Evolutionary conservation across 2,113 vertebrate species (phyloP).

Genomic region (Orientallactaga bullata): DNA sequence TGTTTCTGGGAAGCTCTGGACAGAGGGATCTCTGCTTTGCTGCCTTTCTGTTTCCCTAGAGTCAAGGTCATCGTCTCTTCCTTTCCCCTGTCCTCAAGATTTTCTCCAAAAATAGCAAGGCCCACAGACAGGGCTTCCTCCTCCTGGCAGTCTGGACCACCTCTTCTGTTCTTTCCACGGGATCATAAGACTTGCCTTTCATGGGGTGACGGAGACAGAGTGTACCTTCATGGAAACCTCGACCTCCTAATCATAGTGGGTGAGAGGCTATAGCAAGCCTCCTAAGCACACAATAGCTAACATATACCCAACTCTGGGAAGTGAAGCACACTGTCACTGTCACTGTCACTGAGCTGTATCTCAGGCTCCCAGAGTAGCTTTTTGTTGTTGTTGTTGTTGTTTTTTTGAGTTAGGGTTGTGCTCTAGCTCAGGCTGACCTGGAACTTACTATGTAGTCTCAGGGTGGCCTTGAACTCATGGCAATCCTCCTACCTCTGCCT

Average conservation of each 20-base stretch:
- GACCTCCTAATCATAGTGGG: too few species aligned
- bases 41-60: neutral
- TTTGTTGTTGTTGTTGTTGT: too few species aligned
- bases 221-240: neutral
- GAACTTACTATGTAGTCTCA: too few species aligned
- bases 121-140: neutral
- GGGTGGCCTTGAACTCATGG: too few species aligned
- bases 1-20: neutral
- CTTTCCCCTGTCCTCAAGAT: neutral
- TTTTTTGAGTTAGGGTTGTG: too few species aligned
- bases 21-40: neutral
- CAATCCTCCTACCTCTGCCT: too few species aligned
- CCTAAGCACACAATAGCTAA: neutral
- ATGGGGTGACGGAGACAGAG: neutral
- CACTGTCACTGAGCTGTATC: neutral
- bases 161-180: neutral
- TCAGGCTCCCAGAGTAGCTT: too few species aligned
- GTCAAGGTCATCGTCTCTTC: neutral
- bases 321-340: neutral
- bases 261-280: neutral
- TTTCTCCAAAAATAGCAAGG: neutral
- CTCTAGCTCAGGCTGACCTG: too few species aligned
- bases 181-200: neutral
- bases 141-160: neutral
- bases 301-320: neutral